Evolutionary conservation across 2,797 vertebrate genomes (phyloP).

Genomic region (Clarias fuscus): DNA sequence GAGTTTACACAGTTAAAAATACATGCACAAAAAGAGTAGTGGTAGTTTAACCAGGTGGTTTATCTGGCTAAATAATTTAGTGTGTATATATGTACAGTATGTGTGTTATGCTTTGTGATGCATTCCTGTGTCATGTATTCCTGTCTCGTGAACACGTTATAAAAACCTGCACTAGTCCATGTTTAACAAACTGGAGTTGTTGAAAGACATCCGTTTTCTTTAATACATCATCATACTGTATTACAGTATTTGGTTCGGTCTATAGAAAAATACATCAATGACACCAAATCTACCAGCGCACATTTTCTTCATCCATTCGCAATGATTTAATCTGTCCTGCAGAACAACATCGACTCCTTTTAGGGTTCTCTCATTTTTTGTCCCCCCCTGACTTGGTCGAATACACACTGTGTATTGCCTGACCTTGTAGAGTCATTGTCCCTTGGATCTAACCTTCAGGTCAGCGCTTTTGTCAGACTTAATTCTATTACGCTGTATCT

Average conservation of each 20-base stretch:
- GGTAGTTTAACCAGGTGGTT: not conserved
- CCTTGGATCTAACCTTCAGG: conserved; percentile 46
- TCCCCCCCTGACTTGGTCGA: not conserved
- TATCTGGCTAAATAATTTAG: not conserved
- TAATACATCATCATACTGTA: not conserved
- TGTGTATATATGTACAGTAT: not conserved
- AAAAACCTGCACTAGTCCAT: not conserved
- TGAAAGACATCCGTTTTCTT: not conserved
- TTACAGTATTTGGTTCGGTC: not conserved
- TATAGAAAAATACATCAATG: not conserved
- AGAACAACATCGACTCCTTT: not conserved
- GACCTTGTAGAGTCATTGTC: conserved; percentile 53
- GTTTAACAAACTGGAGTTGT: not conserved
- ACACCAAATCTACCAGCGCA: not conserved
- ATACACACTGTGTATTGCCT: conserved; percentile 21
- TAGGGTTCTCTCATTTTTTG: not conserved
- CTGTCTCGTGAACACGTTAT: not conserved
- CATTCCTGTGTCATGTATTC: not conserved
- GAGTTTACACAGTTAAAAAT: not conserved
- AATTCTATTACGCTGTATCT: conserved; percentile 49
- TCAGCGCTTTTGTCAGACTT: conserved; percentile 56
- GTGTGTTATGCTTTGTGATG: not conserved
- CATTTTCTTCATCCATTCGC: not conserved
- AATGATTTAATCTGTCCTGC: not conserved
- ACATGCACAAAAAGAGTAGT: not conserved